Conservation (phyloP, 2,888 invertebrate species). For the Tillus elongatus region DNA sequence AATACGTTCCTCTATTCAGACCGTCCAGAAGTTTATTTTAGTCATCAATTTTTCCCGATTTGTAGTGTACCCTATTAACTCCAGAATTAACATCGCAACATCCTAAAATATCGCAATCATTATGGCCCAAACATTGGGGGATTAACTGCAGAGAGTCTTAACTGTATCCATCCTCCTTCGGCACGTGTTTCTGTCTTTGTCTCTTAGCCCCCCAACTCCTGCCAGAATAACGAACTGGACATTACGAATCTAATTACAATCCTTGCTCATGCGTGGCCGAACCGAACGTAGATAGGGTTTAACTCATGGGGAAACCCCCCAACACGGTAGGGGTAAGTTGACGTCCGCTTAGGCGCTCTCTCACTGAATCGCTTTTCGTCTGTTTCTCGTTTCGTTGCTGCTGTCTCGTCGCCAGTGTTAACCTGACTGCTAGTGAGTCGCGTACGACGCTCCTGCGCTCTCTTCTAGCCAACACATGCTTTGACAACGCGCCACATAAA, state of each 20-base stretch:
- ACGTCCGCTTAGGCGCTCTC: conserved; percentile 25
- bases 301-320: conserved; percentile 33
- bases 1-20: too few relatives aligned
- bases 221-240: conserved; percentile 43
- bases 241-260: conserved; percentile 48
- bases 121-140: conserved; percentile 33
- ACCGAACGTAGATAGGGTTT: conserved; percentile 33
- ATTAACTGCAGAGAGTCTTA: conserved; percentile 26
- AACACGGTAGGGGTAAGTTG: conserved; percentile 40
- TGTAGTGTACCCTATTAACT: neutral
- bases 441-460: too few relatives aligned
- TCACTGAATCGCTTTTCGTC: too few relatives aligned
- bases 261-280: conserved; percentile 45
- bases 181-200: conserved; percentile 6
- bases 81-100: conserved; percentile 6
- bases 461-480: too few relatives aligned
- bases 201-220: conserved; percentile 24
- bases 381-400: too few relatives aligned
- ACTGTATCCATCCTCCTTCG: too few relatives aligned
- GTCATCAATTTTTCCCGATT: neutral
- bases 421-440: too few relatives aligned
- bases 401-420: too few relatives aligned
- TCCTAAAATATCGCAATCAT: conserved; percentile 33
- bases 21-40: neutral
- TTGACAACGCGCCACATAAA: too few relatives aligned